Evolutionary conservation across 2,113 vertebrate species (phyloP).

Genomic region (Ranitomeya imitator): DNA sequence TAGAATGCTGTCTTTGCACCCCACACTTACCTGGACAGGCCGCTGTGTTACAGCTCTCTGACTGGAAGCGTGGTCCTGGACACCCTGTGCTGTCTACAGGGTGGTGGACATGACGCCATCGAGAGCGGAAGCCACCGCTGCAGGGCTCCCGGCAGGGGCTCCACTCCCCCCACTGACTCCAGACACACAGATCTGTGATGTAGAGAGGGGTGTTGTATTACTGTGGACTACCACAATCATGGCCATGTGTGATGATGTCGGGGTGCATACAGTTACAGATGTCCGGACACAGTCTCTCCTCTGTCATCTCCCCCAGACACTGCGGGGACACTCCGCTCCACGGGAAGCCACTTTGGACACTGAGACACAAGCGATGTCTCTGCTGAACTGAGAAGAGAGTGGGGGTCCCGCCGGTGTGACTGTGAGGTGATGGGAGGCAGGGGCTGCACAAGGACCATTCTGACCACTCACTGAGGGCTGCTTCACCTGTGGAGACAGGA

Average conservation of each 20-base stretch:
- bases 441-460: conserved; percentile 83
- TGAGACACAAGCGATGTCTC: conserved; percentile 80
- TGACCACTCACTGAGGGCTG: conserved; percentile 82
- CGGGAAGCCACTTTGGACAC: conserved; percentile 74
- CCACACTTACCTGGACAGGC: conserved; percentile 81
- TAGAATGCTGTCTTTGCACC: neutral
- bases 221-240: neutral
- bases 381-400: conserved; percentile 73
- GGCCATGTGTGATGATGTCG: neutral
- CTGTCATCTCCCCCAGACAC: conserved; percentile 69
- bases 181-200: conserved; percentile 78
- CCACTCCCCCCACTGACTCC: conserved; percentile 84
- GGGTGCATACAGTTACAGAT: conserved; percentile 73
- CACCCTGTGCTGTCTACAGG: conserved; percentile 62
- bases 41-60: conserved; percentile 81
- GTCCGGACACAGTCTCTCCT: conserved; percentile 77
- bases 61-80: conserved; percentile 74
- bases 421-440: conserved; percentile 66
- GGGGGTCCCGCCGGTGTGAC: rapidly evolving
- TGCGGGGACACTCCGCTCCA: conserved; percentile 61
- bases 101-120: conserved; percentile 69
- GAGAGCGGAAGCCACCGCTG: conserved; percentile 79
- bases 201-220: neutral
- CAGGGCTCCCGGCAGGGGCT: conserved; percentile 82
- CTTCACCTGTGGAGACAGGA: conserved; percentile 55